Base-by-base conservation (phyloP, 2,888 invertebrate species). In the Apodemia mormo region DNA sequence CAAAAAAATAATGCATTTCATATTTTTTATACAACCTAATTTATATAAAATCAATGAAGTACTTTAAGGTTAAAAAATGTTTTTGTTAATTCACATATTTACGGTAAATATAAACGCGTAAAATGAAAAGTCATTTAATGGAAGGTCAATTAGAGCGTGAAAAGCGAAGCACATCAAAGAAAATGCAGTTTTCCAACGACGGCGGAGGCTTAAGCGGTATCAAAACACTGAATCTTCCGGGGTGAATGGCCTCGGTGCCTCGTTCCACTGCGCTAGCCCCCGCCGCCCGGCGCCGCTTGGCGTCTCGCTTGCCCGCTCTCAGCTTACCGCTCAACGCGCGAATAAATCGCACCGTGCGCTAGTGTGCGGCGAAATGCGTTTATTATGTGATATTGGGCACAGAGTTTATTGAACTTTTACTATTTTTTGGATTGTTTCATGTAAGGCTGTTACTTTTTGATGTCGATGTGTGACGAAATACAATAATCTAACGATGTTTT, bases 161-260 rank as follows among this genome's bases (percentile, higher is more conserved):
- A 92, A 92, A 90, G 89, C 87, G 87, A 87, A 86, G 87, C 85
- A 89, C 86, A 85, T 89, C 85, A 87, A 90, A 90, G 92, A 92
- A 93, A 93, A 92, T 91, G 89, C 88, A 91, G 89, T 91, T 93
- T 92, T 91, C 88, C 89, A 90, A 80, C 83, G 83, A 80, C 80
- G 80, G 76, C 80, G 84, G 85, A 90, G 91, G 92, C 90, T 90
- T 83, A 83, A 81, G 87, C 87, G 87, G 89, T 92, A 93, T 92
- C 92, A 93, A 92, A 93, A 93, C 92, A 93, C 87, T 92, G 92
- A 87, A 92, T 94, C 90, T 92, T 92, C 90, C 92, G 93, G 92
- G 93, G 93, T 94, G 88, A 91, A 91, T 82, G 92, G 80, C 92
- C 93, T 81, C 79, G 75, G 79, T 76, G 81, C 83, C 84, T 83